Conservation (phyloP, 2,113 vertebrate species). For the Macquaria australasica region DNA sequence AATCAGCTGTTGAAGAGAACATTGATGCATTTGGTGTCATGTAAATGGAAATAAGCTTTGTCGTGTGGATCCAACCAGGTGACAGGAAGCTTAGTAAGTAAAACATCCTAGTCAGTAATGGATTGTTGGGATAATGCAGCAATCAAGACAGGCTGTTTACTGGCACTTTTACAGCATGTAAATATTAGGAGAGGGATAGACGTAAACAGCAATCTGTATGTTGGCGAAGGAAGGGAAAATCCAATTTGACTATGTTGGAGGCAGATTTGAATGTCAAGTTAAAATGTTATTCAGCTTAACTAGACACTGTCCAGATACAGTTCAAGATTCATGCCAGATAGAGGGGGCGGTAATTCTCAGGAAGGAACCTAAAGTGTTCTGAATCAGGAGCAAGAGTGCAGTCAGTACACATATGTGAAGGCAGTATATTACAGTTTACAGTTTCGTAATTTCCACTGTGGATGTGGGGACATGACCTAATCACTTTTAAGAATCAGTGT, state of each 20-base stretch:
- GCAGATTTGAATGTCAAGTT: constrained; percentile 41
- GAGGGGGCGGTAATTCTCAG: not conserved
- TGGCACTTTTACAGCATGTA: constrained; percentile 38
- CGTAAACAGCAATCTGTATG: constrained; percentile 30
- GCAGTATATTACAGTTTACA: not conserved
- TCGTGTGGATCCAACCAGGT: constrained; percentile 34
- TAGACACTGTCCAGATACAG: constrained; percentile 54
- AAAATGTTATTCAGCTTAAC: constrained; percentile 42
- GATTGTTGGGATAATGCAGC: constrained; percentile 21
- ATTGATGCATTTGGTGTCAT: constrained; percentile 19
- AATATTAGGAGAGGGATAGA: constrained; percentile 38
- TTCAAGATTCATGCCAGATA: constrained; percentile 15
- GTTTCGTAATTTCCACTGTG: not conserved
- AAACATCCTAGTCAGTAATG: constrained; percentile 10
- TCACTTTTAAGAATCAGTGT: not conserved
- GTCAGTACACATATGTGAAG: not conserved
- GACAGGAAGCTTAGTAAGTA: constrained; percentile 29
- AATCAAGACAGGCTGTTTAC: constrained; percentile 46
- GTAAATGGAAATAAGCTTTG: constrained; percentile 37
- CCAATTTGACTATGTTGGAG: constrained; percentile 20
- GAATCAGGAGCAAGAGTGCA: constrained; percentile 37
- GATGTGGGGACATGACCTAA: not conserved
- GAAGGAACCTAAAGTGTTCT: constrained; percentile 33
- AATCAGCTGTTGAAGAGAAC: constrained; percentile 14
- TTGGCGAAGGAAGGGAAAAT: constrained; percentile 40